Base-by-base conservation (phyloP, 2,888 invertebrate species). In the Drosophila acutilabella region DNA sequence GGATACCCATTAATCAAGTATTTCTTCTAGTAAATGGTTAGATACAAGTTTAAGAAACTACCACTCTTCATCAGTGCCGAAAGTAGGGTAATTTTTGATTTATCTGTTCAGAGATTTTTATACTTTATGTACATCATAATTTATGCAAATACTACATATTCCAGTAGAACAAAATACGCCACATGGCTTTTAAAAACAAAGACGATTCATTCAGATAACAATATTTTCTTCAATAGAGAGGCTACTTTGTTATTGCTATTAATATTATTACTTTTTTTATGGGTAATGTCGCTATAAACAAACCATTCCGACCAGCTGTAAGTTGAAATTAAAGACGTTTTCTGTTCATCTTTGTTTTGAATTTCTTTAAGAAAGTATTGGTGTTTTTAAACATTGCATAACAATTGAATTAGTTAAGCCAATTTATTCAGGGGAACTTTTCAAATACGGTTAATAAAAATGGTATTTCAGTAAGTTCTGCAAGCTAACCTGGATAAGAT, bases 121-220 rank as follows among this genome's bases (percentile, higher is more conserved):
- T 30, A 30, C 8, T 30, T 30, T 8, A 8, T 30, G 30, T 30
- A 30, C 30, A 30, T 30, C 30, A 30, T 30, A 30, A 30, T 30
- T 30, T 30, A 30, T 30, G 30, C 30, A 5, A 30, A 30, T 30
- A 30, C 30, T 30, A 30, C 23, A 73, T 48, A 48, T 73, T 30
- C 40, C 56, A 56, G 45, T 45, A 41, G 4, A 44, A 30, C 20
- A 20, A 42, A n/a, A 8, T 52, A 53, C 18, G 44, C 8, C 14
- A 14, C 44, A 57, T 56, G 41, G 41, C 18, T 41, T 40, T 33
- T 40, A 30, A 14, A 14, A 18, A 77, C 72, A 74, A 74, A 60
- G 72, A n/a, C 61, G 23, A 47, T 78, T 73, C 64, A 73, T 78
- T 78, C 64, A 73, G 44, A 44, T 33, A 33, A 57, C 51, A 76